These are phyloP conservation scores for Malurus alboscapulatus DNA, from an alignment of 2,113 vertebrate species.

Conservation along the genomic window DNA sequence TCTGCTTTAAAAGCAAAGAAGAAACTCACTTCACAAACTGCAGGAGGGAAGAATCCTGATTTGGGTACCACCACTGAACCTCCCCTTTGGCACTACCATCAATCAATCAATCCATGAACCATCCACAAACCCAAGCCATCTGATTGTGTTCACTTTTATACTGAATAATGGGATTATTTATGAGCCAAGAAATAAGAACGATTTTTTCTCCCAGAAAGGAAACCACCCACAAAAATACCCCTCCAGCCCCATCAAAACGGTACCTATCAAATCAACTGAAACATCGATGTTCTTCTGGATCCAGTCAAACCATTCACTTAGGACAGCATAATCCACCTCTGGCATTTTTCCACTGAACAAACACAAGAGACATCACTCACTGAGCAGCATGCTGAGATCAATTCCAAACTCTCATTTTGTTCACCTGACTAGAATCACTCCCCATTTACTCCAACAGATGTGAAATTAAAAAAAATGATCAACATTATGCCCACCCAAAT, in stretches of 20 bases:
- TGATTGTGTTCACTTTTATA: not conserved
- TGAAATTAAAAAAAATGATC: not conserved
- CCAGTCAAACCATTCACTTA: slow-evolving; percentile 95
- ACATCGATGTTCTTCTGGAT: slow-evolving; percentile 80
- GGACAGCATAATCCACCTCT: slow-evolving; percentile 87
- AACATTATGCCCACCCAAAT: not conserved
- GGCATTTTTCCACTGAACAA: slow-evolving; percentile 88
- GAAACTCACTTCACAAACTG: not conserved
- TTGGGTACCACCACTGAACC: not conserved
- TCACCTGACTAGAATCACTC: not conserved
- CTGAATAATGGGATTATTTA: not conserved
- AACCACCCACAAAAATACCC: not conserved
- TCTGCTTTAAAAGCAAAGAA: not conserved
- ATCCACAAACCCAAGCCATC: not conserved
- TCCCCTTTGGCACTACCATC: not conserved
- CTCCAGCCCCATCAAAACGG: not conserved
- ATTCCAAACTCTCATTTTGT: not conserved
- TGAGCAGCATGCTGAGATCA: not conserved
- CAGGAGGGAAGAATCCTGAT: not conserved
- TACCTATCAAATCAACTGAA: slow-evolving; percentile 90
- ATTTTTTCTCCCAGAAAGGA: not conserved
- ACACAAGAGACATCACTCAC: not conserved
- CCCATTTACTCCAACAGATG: not conserved
- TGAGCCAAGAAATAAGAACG: not conserved
- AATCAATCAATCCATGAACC: not conserved